Evolutionary conservation across 2,797 vertebrate genomes (phyloP).

Genomic region (Valencia hispanica): DNA sequence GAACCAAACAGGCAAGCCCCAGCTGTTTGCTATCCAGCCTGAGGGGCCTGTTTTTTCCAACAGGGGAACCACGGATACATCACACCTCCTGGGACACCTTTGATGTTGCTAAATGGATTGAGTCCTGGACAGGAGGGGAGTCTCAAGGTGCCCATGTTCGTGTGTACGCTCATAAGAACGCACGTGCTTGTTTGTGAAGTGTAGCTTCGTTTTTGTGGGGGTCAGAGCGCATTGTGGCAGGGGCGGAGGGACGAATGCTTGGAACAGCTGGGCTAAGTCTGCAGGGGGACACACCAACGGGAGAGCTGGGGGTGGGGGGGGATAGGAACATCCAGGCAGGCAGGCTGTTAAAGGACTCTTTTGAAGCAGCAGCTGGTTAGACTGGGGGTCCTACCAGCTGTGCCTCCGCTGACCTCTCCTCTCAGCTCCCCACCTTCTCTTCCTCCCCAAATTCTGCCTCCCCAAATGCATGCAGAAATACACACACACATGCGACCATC

Average conservation of each 20-base stretch:
- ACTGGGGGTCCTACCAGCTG: slow-evolving; percentile 83
- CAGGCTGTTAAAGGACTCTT: slow-evolving; percentile 72
- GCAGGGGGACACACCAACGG: slow-evolving; percentile 44
- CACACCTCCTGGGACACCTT: slow-evolving; percentile 37
- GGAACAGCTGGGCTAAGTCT: slow-evolving; percentile 83
- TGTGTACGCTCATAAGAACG: slow-evolving; percentile 20
- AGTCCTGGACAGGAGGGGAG: slow-evolving; percentile 9
- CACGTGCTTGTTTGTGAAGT: slow-evolving; percentile 46
- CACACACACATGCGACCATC: slow-evolving; percentile 55
- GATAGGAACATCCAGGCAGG: slow-evolving; percentile 26
- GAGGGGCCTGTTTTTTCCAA: slow-evolving; percentile 34
- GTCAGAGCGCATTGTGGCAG: slow-evolving; percentile 52
- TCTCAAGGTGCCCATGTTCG: slow-evolving; percentile 5
- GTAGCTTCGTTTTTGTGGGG: slow-evolving; percentile 37
- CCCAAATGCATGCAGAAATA: slow-evolving; percentile 47
- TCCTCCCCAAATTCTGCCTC: slow-evolving; percentile 39
- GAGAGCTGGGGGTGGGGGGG: not conserved
- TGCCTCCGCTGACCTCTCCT: slow-evolving; percentile 75
- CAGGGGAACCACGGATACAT: slow-evolving; percentile 11
- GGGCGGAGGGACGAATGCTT: slow-evolving; percentile 61
- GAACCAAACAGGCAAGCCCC: slow-evolving; percentile 38
- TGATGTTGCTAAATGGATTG: slow-evolving; percentile 45
- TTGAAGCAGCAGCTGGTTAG: slow-evolving; percentile 83
- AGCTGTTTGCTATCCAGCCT: slow-evolving; percentile 57
- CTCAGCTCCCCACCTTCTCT: slow-evolving; percentile 57